These are phyloP conservation scores for Osedax fenrisi DNA, from an alignment of 2,888 invertebrate genomes.

Conservation along the genomic window DNA sequence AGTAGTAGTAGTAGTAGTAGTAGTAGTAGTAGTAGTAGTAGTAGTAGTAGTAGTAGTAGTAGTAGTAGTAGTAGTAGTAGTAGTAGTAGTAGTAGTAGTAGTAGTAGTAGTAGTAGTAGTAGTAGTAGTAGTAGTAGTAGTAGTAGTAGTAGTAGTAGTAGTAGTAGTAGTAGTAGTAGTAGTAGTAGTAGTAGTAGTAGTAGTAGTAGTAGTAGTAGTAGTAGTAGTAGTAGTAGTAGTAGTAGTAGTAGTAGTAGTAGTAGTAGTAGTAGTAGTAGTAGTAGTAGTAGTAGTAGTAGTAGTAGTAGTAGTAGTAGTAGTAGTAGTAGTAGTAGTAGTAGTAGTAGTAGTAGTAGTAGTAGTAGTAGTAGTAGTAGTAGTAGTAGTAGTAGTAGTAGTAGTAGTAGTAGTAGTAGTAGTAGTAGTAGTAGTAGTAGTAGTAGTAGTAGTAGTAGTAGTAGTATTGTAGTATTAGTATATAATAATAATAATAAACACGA, in stretches of 20 bases:
- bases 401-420: conserved; percentile 35
- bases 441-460: conserved; percentile 32
- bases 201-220: conserved; percentile 35
- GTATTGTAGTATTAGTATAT: conserved; percentile 31
- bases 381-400: conserved; percentile 32
- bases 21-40: conserved; percentile 10
- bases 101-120: conserved; percentile 33
- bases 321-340: conserved; percentile 33
- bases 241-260: conserved; percentile 32
- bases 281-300: conserved; percentile 34
- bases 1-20: background rate
- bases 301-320: conserved; percentile 35
- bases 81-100: conserved; percentile 35
- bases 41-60: conserved; percentile 31
- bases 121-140: conserved; percentile 34
- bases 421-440: conserved; percentile 34
- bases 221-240: conserved; percentile 33
- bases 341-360: conserved; percentile 33
- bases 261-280: conserved; percentile 31
- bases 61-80: conserved; percentile 33
- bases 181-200: conserved; percentile 34
- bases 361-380: conserved; percentile 32
- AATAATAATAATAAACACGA: too few species aligned
- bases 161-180: conserved; percentile 32
- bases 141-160: conserved; percentile 32